These are phyloP conservation scores for Cantharis rustica DNA, from an alignment of 2,888 invertebrate genomes.

Conservation along the genomic window DNA sequence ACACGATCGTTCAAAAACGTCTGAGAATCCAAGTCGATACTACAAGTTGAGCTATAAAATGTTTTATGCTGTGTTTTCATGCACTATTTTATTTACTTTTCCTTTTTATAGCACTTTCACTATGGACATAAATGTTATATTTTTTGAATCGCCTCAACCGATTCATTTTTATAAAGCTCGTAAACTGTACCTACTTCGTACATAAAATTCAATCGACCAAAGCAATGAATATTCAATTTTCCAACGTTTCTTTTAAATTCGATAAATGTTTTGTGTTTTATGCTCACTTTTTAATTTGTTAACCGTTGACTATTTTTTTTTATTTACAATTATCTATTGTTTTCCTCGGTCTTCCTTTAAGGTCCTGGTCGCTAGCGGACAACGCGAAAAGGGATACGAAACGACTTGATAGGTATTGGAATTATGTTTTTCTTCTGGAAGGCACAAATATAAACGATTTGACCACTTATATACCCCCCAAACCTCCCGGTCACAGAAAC, in stretches of 20 bases:
- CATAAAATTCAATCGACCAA: constrained; percentile 3
- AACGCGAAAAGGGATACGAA: too few species aligned
- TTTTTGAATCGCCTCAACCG: constrained; percentile 18
- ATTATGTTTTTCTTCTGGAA: too few species aligned
- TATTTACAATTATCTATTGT: too few species aligned
- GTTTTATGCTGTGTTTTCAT: constrained; percentile 26
- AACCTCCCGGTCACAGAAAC: too few species aligned
- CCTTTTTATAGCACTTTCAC: constrained; percentile 30
- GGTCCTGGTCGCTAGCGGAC: too few species aligned
- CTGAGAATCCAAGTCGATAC: constrained; percentile 22
- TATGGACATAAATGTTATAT: constrained; percentile 16
- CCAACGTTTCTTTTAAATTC: not conserved
- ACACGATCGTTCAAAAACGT: constrained; percentile 14
- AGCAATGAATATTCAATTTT: constrained; percentile 3
- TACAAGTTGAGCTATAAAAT: constrained; percentile 28
- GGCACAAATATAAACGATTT: too few species aligned
- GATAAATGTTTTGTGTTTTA: not conserved
- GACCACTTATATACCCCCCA: too few species aligned
- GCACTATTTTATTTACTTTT: constrained; percentile 33
- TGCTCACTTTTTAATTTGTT: not conserved
- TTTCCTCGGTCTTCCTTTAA: too few species aligned
- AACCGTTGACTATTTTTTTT: not conserved
- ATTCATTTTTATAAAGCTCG: constrained; percentile 20
- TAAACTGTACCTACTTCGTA: constrained; percentile 8
- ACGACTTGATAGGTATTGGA: too few species aligned